Percentiles rank a stretch among this genome's conserved stretches.
These are phyloP conservation scores for Limanda limanda DNA, from an alignment of 2,113 vertebrate species.

Conservation along the genomic window DNA sequence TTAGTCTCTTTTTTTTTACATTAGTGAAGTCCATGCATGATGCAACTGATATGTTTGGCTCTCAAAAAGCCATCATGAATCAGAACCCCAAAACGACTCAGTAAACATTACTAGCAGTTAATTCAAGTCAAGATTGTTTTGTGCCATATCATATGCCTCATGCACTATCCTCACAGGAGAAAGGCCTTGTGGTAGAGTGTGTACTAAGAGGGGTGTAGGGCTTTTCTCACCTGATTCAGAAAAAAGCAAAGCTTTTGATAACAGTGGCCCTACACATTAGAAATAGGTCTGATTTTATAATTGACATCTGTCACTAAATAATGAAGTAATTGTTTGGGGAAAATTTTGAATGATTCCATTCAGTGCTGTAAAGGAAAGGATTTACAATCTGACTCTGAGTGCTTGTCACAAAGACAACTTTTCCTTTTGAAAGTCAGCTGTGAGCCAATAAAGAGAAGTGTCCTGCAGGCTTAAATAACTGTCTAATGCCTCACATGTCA, in stretches of 20 bases:
- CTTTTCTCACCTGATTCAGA: slow-evolving; percentile 49
- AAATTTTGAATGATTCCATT: slow-evolving; percentile 44
- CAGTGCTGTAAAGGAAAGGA: slow-evolving; percentile 37
- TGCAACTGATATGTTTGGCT: slow-evolving; percentile 67
- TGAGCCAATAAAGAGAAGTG: slow-evolving; percentile 61
- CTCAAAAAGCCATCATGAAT: slow-evolving; percentile 57
- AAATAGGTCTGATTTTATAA: slow-evolving; percentile 63
- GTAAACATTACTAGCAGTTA: slow-evolving; percentile 30
- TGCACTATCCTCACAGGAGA: slow-evolving; percentile 65
- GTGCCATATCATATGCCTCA: slow-evolving; percentile 76
- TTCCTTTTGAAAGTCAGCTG: slow-evolving; percentile 58
- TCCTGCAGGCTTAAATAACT: slow-evolving; percentile 58
- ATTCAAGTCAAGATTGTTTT: slow-evolving; percentile 68
- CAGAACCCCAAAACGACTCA: slow-evolving; percentile 27
- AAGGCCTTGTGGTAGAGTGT: slow-evolving; percentile 59
- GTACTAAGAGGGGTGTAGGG: slow-evolving; percentile 45
- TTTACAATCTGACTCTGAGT: slow-evolving; percentile 46
- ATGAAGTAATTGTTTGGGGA: slow-evolving; percentile 51
- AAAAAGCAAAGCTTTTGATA: slow-evolving; percentile 70
- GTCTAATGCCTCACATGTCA: slow-evolving; percentile 65
- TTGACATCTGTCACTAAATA: slow-evolving; percentile 77
- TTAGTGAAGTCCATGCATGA: slow-evolving; percentile 70
- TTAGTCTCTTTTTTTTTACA: slow-evolving; percentile 61
- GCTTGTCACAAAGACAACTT: slow-evolving; percentile 49
- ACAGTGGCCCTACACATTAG: slow-evolving; percentile 46